These are phyloP conservation scores for Hypocryptadius cinnamomeus DNA, from an alignment of 2,113 vertebrate species.

Conservation along the genomic window DNA sequence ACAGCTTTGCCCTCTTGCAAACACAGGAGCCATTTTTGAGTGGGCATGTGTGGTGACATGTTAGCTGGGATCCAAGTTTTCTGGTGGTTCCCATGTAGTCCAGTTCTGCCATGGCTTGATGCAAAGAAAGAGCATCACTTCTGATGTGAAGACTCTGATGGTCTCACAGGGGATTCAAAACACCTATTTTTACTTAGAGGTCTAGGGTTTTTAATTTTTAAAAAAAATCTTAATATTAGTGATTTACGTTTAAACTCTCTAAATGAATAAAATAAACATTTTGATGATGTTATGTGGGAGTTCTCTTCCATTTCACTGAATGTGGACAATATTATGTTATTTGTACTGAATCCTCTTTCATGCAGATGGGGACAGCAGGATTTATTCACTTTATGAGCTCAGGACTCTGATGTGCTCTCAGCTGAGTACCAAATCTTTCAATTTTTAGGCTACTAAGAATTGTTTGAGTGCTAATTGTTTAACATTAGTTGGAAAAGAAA, in stretches of 20 bases:
- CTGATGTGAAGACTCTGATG: neutral
- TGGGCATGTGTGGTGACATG: neutral
- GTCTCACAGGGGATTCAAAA: neutral
- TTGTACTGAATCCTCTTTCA: neutral
- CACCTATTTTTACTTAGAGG: neutral
- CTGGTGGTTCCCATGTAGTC: neutral
- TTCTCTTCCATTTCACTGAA: neutral
- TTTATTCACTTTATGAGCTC: neutral
- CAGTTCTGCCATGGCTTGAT: neutral
- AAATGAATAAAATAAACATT: neutral
- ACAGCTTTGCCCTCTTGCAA: neutral
- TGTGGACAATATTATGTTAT: neutral
- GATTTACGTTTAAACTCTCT: neutral
- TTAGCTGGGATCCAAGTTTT: neutral
- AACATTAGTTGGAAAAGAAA: neutral
- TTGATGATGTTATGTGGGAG: neutral
- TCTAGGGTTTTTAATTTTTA: neutral
- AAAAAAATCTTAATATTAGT: neutral
- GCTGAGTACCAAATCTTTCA: neutral
- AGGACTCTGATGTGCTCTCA: neutral
- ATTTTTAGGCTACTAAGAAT: neutral
- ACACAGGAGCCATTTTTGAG: neutral
- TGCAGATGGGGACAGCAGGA: neutral
- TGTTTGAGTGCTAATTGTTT: neutral
- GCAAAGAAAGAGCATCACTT: neutral